Evolutionary conservation across 1,140 invertebrate genomes (phyloP).

Genomic region (Stenopsyche tienmushanensis): DNA sequence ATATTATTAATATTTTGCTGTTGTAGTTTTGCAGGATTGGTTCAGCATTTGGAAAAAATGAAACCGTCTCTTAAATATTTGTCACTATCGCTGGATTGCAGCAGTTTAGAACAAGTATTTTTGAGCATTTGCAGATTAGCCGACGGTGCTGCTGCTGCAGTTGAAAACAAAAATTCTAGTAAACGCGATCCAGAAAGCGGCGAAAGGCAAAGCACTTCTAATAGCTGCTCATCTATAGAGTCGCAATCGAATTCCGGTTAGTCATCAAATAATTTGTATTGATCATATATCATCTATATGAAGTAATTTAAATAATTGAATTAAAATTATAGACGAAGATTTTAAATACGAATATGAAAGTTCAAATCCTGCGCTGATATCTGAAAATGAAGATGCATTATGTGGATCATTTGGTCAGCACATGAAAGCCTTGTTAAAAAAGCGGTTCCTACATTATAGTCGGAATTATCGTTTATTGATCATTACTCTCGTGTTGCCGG

Average conservation of each 20-base stretch:
- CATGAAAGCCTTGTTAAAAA: slow-evolving; percentile 54
- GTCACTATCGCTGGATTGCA: slow-evolving; percentile 57
- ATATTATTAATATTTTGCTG: slow-evolving; percentile 11
- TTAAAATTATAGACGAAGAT: too few relatives aligned
- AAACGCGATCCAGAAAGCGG: not conserved
- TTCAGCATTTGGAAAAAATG: slow-evolving; percentile 52
- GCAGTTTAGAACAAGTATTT: slow-evolving; percentile 60
- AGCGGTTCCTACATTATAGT: slow-evolving; percentile 60
- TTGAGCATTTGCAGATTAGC: slow-evolving; percentile 55
- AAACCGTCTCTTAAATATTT: slow-evolving; percentile 50
- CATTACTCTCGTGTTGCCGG: slow-evolving; percentile 62
- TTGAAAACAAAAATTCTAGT: not conserved
- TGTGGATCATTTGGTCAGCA: slow-evolving; percentile 35
- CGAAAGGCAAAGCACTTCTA: not conserved
- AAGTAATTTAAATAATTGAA: too few relatives aligned
- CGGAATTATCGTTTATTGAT: slow-evolving; percentile 63
- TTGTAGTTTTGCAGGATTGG: slow-evolving; percentile 53
- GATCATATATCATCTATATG: too few relatives aligned
- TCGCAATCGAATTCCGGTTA: not conserved
- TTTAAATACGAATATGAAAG: not conserved
- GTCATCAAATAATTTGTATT: not conserved
- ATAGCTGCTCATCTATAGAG: not conserved
- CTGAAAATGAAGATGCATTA: not conserved
- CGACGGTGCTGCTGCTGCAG: slow-evolving; percentile 35
- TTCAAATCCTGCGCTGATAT: not conserved